These are phyloP conservation scores for Pandemis corylana DNA, from an alignment of 2,888 invertebrate genomes.

Conservation along the genomic window DNA sequence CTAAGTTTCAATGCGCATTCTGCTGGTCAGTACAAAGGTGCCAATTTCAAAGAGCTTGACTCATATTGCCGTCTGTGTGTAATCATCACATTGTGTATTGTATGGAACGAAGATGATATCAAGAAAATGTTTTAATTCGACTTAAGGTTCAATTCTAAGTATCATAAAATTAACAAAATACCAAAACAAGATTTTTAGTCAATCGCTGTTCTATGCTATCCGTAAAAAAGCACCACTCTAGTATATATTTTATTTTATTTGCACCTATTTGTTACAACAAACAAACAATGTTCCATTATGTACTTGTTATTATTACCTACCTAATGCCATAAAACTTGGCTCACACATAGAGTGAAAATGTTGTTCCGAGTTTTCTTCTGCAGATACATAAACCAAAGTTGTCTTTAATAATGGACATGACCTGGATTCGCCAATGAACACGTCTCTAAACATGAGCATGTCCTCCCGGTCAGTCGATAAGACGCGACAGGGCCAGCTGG, in stretches of 20 bases:
- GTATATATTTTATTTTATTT: constrained; percentile 10
- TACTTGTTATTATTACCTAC: constrained; percentile 1
- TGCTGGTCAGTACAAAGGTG: constrained; percentile 26
- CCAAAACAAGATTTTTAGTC: constrained; percentile 8
- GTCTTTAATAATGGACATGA: constrained; percentile 10
- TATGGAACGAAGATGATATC: too few species aligned
- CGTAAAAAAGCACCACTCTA: constrained; percentile 13
- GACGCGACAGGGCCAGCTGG: constrained; percentile 61
- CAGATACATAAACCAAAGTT: neutral
- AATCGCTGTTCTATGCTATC: neutral
- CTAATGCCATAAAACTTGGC: neutral
- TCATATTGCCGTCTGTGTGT: neutral
- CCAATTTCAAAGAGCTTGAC: constrained; percentile 12
- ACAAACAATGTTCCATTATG: constrained; percentile 2
- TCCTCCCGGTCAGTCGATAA: constrained; percentile 46
- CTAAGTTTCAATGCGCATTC: constrained; percentile 23
- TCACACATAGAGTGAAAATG: neutral
- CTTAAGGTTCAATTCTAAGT: too few species aligned
- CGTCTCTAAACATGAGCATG: constrained; percentile 24
- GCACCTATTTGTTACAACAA: constrained; percentile 19
- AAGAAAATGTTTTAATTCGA: too few species aligned
- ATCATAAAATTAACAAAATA: neutral
- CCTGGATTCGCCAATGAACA: constrained; percentile 13
- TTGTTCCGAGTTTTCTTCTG: neutral
- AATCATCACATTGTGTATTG: neutral